phyloP scores from a whole-genome alignment of 1,140 invertebrate species.

The Megathymus violae region DNA sequence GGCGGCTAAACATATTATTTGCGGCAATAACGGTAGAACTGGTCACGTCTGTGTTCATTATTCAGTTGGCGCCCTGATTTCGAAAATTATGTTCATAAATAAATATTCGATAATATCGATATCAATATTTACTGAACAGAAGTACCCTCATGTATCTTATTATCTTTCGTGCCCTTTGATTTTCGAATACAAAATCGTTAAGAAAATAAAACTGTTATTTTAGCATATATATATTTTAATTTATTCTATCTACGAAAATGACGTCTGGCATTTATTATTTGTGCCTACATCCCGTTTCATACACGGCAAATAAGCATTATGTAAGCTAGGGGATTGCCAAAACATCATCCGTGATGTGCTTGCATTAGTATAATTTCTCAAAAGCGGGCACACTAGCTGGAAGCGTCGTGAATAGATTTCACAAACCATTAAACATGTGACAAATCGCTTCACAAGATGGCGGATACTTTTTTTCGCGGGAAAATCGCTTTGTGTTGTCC shows the following conservation, averaged over 20 bases:
- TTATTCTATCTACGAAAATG: constrained; percentile 11
- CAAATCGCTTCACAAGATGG: constrained; percentile 74
- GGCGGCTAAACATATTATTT: constrained; percentile 30
- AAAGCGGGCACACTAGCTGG: constrained; percentile 36
- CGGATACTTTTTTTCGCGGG: constrained; percentile 63
- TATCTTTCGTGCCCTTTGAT: constrained; percentile 13
- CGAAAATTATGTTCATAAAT: constrained; percentile 31
- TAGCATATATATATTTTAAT: constrained; percentile 19
- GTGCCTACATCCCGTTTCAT: constrained; percentile 13
- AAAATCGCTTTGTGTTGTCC: constrained; percentile 60
- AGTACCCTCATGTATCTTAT: constrained; percentile 2
- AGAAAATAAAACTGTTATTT: constrained; percentile 10
- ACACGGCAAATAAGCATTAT: constrained; percentile 21
- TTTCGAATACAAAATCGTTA: constrained; percentile 11
- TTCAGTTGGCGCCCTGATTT: constrained; percentile 31
- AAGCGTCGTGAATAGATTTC: constrained; percentile 69
- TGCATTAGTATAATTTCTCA: constrained; percentile 55
- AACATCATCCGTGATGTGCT: constrained; percentile 31
- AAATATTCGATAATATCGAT: constrained; percentile 25
- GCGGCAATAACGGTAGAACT: constrained; percentile 18
- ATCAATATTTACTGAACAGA: constrained; percentile 21
- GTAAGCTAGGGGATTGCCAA: constrained; percentile 34
- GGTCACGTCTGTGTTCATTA: constrained; percentile 21
- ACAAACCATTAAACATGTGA: constrained; percentile 73
- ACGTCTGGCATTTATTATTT: constrained; percentile 3